These are phyloP conservation scores for Lepus europaeus DNA, from an alignment of 2,113 vertebrate genomes.

Conservation along the genomic window DNA sequence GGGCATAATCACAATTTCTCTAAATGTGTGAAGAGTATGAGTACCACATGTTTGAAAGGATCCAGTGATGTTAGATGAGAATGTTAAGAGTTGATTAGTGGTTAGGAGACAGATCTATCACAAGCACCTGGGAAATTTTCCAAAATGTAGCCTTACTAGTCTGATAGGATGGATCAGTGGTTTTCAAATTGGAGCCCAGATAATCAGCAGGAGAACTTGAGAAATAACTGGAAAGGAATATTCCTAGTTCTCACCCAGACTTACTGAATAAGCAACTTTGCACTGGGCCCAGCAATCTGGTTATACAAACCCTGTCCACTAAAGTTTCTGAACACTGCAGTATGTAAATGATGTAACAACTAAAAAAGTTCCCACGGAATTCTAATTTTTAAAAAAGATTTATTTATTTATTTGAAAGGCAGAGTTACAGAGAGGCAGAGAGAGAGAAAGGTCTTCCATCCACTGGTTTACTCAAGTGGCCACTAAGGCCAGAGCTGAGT, in stretches of 20 bases:
- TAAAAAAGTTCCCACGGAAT: neutral
- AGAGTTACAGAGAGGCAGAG: no score
- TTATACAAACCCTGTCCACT: neutral
- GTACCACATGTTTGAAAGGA: neutral
- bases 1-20: neutral
- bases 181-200: neutral
- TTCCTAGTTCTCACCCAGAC: neutral
- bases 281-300: no score
- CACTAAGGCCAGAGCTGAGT: no score
- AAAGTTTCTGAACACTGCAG: neutral
- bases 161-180: neutral
- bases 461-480: no score
- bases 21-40: neutral
- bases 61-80: neutral
- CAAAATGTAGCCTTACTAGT: neutral
- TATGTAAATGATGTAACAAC: neutral
- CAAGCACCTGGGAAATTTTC: neutral
- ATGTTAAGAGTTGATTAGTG: neutral
- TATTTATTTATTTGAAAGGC: no score
- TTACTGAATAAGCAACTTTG: neutral
- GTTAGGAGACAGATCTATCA: neutral
- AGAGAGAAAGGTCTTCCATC: no score
- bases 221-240: neutral
- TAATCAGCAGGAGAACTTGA: neutral
- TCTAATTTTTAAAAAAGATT: neutral